Percentiles rank a stretch among this genome's conserved stretches.
phyloP scores from a whole-genome alignment of 2,113 vertebrate genomes.

The Phylloscopus whistleri region DNA sequence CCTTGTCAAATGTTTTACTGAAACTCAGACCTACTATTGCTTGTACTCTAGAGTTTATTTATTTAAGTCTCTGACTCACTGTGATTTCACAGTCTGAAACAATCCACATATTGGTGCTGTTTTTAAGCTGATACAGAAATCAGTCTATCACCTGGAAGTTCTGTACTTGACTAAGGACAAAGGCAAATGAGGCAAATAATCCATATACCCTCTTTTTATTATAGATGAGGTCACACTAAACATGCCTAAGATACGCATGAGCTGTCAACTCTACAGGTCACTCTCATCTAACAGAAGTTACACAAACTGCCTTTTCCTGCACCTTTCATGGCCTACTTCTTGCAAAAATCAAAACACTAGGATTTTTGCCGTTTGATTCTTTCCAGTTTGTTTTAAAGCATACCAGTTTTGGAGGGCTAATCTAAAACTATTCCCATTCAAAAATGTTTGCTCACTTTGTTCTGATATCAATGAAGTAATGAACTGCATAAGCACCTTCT shows the following conservation, averaged over 20 bases:
- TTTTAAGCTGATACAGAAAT: background rate
- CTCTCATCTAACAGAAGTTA: background rate
- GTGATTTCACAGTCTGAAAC: conserved; percentile 18
- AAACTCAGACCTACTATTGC: background rate
- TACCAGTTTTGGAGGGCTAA: background rate
- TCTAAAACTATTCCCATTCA: background rate
- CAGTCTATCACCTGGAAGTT: background rate
- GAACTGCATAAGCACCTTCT: background rate
- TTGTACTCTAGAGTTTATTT: background rate
- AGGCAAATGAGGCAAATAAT: background rate
- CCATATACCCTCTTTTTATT: background rate
- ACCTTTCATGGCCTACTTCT: background rate
- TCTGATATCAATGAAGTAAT: background rate
- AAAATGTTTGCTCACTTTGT: background rate
- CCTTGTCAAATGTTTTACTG: background rate
- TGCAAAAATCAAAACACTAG: background rate
- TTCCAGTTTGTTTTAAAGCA: background rate
- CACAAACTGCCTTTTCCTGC: background rate
- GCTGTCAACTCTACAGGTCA: background rate
- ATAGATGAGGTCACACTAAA: background rate
- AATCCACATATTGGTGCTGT: background rate
- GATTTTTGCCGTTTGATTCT: background rate
- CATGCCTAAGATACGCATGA: background rate
- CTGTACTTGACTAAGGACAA: background rate
- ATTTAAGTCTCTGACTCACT: background rate